phyloP scores from a whole-genome alignment of 53 echinoderm and acorn worm species.

The Crossaster papposus region DNA sequence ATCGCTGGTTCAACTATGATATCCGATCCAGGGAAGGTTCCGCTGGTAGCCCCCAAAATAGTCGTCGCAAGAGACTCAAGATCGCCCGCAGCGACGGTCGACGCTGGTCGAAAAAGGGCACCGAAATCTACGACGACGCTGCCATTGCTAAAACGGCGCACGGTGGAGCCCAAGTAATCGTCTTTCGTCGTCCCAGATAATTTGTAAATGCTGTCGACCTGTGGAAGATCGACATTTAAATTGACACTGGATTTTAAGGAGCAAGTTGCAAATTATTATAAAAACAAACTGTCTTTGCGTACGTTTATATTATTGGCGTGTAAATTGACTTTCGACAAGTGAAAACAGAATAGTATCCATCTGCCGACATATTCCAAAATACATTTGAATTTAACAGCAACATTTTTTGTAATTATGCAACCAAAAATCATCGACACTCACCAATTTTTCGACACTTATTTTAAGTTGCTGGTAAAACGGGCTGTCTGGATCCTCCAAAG shows the following conservation, averaged over 20 bases:
- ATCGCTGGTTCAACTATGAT: conserved; percentile 21
- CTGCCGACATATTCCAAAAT: too few relatives aligned
- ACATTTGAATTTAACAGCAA: background rate
- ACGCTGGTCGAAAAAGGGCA: background rate
- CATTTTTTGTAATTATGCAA: background rate
- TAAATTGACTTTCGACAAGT: too few relatives aligned
- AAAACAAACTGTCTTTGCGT: too few relatives aligned
- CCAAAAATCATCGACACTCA: background rate
- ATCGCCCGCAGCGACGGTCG: background rate
- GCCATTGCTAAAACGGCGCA: conserved; percentile 37
- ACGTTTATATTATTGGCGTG: too few relatives aligned
- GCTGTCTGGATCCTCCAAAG: conserved; percentile 11
- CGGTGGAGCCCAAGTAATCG: conserved; percentile 16
- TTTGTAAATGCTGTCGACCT: conserved; percentile 11
- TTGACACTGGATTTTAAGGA: background rate
- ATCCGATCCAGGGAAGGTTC: background rate
- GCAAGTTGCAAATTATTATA: too few relatives aligned
- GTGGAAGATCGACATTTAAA: background rate
- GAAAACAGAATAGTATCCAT: too few relatives aligned
- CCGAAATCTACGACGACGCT: conserved; percentile 30
- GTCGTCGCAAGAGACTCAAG: background rate
- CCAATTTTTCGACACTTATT: background rate
- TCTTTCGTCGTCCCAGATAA: background rate
- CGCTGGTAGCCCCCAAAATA: background rate
- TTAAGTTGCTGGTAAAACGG: conserved; percentile 15